A percentile compares a stretch with the other conserved stretches of the same genome.
phyloP scores from a whole-genome alignment of 1,140 invertebrate species.

The Stratiolaelaps scimitus region DNA sequence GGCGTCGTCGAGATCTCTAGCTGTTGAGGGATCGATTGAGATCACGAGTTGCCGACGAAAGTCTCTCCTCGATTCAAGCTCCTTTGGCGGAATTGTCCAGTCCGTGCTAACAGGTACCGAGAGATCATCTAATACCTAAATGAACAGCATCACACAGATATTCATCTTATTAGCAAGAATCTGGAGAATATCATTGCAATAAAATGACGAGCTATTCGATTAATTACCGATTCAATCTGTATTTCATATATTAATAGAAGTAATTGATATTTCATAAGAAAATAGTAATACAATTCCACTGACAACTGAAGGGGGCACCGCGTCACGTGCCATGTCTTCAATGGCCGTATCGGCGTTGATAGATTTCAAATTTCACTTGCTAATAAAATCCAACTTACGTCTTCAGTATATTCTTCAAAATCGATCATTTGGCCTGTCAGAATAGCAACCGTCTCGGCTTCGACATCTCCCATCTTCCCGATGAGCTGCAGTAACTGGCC shows the following conservation, averaged over 20 bases:
- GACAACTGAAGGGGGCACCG: too few relatives aligned
- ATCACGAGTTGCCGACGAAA: slow-evolving; percentile 68
- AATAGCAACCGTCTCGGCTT: slow-evolving; percentile 61
- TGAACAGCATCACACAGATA: too few relatives aligned
- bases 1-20: slow-evolving; percentile 84
- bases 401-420: slow-evolving; percentile 51
- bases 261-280: slow-evolving; percentile 43
- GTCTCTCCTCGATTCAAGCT: slow-evolving; percentile 54
- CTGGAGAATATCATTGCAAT: slow-evolving; percentile 1
- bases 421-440: slow-evolving; percentile 62
- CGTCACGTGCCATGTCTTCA: too few relatives aligned
- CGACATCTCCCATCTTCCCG: slow-evolving; percentile 58
- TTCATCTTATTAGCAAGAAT: not conserved
- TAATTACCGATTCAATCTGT: slow-evolving; percentile 9
- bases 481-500: slow-evolving; percentile 53
- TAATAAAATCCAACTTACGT: slow-evolving; percentile 47
- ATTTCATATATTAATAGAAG: slow-evolving; percentile 24
- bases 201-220: not conserved
- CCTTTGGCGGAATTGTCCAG: slow-evolving; percentile 40
- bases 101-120: not conserved
- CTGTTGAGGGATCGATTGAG: slow-evolving; percentile 83
- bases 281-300: too few relatives aligned
- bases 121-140: not conserved
- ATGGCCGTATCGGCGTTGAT: too few relatives aligned
- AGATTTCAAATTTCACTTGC: slow-evolving; percentile 42